Evolutionary conservation across 2,797 vertebrate species (phyloP).

Genomic region (Okamejei kenojei): DNA sequence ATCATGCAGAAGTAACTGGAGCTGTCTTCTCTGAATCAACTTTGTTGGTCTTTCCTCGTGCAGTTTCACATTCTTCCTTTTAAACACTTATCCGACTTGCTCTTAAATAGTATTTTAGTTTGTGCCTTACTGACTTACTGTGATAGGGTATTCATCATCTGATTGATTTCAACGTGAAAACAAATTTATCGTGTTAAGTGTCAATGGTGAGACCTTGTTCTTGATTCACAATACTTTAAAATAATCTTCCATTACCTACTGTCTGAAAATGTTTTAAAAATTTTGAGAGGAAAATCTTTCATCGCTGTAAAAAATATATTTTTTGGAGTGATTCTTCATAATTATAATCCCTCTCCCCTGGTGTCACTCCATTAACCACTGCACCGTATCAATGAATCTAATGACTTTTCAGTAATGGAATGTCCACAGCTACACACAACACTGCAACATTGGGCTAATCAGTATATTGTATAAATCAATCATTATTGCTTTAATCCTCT

Average conservation of each 20-base stretch:
- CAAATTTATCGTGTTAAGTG: not conserved
- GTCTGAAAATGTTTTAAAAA: not conserved
- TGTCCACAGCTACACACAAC: not conserved
- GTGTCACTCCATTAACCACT: not conserved
- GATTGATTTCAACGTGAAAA: not conserved
- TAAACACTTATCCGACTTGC: not conserved
- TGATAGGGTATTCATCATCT: not conserved
- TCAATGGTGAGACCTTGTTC: not conserved
- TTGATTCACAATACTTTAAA: not conserved
- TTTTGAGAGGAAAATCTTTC: not conserved
- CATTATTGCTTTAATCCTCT: not conserved
- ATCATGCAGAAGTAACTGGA: not conserved
- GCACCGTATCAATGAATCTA: not conserved
- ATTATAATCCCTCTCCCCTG: not conserved
- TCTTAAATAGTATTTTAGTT: not conserved
- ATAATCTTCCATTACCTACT: not conserved
- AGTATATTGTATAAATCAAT: not conserved
- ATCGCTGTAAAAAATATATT: not conserved
- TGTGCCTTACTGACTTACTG: not conserved
- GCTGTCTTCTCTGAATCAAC: not conserved
- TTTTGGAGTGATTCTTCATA: not conserved
- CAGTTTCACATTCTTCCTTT: not conserved
- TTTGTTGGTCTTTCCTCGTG: not conserved
- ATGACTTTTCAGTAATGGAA: not conserved
- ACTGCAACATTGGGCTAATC: not conserved